A percentile compares a stretch with the other conserved stretches of the same genome.
Evolutionary conservation across 2,888 invertebrate genomes (phyloP).

Genomic region (Limnephilus rhombicus): DNA sequence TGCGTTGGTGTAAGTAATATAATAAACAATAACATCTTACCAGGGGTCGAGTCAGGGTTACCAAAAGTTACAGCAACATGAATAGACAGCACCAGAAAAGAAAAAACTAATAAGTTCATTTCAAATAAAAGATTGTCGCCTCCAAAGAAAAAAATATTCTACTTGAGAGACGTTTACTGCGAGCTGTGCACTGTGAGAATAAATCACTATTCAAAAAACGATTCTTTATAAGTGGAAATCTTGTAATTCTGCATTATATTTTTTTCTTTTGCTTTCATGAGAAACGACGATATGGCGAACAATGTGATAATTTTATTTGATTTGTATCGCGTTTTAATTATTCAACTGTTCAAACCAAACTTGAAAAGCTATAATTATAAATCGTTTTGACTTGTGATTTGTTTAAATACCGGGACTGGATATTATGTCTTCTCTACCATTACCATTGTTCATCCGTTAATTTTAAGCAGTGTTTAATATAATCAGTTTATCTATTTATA

Average conservation of each 20-base stretch:
- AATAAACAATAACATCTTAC: neutral
- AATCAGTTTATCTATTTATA: too few relatives aligned
- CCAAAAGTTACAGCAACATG: neutral
- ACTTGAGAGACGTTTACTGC: neutral
- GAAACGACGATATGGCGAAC: neutral
- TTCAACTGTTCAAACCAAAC: neutral
- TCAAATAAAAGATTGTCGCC: neutral
- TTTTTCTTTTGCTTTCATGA: neutral
- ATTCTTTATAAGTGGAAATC: neutral
- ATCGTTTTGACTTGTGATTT: neutral
- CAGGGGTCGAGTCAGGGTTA: neutral
- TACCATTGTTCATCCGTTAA: too few relatives aligned
- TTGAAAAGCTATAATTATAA: neutral
- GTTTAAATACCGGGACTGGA: neutral
- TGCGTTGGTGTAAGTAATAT: neutral
- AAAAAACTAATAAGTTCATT: neutral
- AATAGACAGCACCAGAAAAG: neutral
- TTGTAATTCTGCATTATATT: neutral
- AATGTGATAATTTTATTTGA: neutral
- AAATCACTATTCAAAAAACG: neutral
- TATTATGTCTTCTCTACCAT: too few relatives aligned
- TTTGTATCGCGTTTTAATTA: neutral
- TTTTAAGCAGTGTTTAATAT: too few relatives aligned
- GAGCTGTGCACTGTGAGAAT: neutral
- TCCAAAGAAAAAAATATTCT: neutral